Base-by-base conservation (phyloP, 2,113 vertebrate genomes). In the Trematomus loennbergii region DNA sequence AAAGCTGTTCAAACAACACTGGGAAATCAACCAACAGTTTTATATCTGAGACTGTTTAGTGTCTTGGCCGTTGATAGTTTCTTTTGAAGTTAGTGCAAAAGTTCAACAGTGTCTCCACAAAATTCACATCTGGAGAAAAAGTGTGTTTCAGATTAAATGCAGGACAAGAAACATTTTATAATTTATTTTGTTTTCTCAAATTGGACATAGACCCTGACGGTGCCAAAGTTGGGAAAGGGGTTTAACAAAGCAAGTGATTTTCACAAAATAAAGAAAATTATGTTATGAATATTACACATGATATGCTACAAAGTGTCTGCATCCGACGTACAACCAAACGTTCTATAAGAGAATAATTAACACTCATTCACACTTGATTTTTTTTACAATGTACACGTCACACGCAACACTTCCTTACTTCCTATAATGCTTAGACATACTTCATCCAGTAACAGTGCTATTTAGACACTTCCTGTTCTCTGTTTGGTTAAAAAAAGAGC, bases 121-220 rank as follows among this genome's bases (percentile, higher is more conserved):
- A 40, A 40, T 40, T 40, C 36, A 7, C 36, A 40, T 40, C 36
- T 40, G 7, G 36, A 40, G 36, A 40, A 25, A 25, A 25, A 29
- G 29, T 40, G 1, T 40, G 8, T 40, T 40, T 40, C 36, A 40
- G 5, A 40, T 15, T 67, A 17, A 58, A 20, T 22, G 8, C 45
- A 67, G 68, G 45, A 58, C 59, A 70, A 0, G 8, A 55, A 7
- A n/a, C 1, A 11, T 49, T 65, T 60, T 9, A 54, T 59, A 25
- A n/a, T 22, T 58, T 0, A 2, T n/a, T 75, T 64, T 71, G 13
- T 61, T 55, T 62, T 58, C 18, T 71, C 29, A 50, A 22, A 63
- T 43, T 18, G 54, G 0, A 36, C n/a, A 29, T 29, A 4, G 29
- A 29, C 29, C 29, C 7, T 8, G 29, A 40, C 7, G 4, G 36